Percentiles rank a stretch among this genome's conserved stretches.
phyloP scores from a whole-genome alignment of 2,113 vertebrate species.

The Dicerorhinus sumatrensis region DNA sequence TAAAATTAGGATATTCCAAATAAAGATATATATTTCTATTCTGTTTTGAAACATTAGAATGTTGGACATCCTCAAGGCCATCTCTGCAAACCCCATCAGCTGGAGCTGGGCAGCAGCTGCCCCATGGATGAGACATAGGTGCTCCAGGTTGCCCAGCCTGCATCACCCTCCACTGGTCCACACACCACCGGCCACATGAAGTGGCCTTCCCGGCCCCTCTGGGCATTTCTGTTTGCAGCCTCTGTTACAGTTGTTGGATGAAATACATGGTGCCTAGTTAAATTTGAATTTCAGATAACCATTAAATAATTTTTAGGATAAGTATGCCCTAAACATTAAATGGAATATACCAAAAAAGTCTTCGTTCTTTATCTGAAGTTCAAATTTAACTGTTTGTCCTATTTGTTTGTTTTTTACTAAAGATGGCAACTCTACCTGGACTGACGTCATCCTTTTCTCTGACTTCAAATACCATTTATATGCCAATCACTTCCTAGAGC shows the following conservation, averaged over 20 bases:
- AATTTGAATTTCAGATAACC: neutral
- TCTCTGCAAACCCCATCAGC: neutral
- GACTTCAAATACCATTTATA: neutral
- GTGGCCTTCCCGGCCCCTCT: neutral
- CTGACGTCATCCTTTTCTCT: neutral
- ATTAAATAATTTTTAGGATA: neutral
- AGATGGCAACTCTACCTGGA: neutral
- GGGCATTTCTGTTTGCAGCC: neutral
- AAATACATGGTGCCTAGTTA: neutral
- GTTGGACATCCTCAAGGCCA: no score
- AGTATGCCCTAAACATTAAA: neutral
- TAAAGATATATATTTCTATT: neutral
- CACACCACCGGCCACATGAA: no score
- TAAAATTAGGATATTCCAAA: neutral
- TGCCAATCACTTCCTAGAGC: neutral
- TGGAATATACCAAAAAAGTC: neutral
- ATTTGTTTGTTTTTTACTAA: neutral
- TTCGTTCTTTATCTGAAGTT: neutral
- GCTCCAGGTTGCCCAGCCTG: no score
- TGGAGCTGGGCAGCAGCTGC: neutral
- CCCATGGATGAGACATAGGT: no score
- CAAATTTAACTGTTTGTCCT: neutral
- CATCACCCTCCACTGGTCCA: neutral
- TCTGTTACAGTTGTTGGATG: neutral
- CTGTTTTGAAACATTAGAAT: neutral